These are phyloP conservation scores for Diabrotica virgifera DNA, from an alignment of 1,140 invertebrate genomes.

Conservation along the genomic window DNA sequence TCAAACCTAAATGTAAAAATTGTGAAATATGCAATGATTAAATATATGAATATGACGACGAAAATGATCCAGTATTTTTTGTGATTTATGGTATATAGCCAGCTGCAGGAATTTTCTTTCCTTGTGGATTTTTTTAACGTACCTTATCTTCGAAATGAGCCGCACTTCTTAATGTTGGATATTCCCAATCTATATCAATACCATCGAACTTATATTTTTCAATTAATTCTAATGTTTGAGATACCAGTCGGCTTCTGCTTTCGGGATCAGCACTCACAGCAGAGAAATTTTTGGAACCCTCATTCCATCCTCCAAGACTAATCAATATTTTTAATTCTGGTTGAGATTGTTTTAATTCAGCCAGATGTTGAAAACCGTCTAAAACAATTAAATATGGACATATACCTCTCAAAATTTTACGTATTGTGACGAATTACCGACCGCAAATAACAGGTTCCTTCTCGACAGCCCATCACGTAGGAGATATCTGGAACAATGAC, in stretches of 20 bases:
- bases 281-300: slow-evolving; percentile 56
- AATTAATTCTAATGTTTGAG: slow-evolving; percentile 58
- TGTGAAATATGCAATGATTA: too few species aligned
- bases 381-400: neutral
- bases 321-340: slow-evolving; percentile 62
- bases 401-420: too few species aligned
- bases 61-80: too few species aligned
- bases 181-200: slow-evolving; percentile 71
- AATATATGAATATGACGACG: too few species aligned
- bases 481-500: too few species aligned
- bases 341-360: slow-evolving; percentile 44
- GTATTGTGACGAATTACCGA: too few species aligned
- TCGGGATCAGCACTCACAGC: slow-evolving; percentile 38
- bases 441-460: too few species aligned
- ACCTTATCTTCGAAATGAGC: slow-evolving; percentile 7
- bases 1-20: too few species aligned
- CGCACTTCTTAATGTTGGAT: slow-evolving; percentile 50
- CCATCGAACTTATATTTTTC: slow-evolving; percentile 66
- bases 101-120: too few species aligned
- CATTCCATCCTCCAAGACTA: slow-evolving; percentile 73
- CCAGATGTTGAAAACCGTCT: neutral
- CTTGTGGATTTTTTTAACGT: too few species aligned
- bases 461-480: too few species aligned
- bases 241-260: slow-evolving; percentile 38
- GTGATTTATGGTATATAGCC: too few species aligned